phyloP scores from a whole-genome alignment of 1,140 invertebrate genomes.

The Trachymyrmex septentrionalis region DNA sequence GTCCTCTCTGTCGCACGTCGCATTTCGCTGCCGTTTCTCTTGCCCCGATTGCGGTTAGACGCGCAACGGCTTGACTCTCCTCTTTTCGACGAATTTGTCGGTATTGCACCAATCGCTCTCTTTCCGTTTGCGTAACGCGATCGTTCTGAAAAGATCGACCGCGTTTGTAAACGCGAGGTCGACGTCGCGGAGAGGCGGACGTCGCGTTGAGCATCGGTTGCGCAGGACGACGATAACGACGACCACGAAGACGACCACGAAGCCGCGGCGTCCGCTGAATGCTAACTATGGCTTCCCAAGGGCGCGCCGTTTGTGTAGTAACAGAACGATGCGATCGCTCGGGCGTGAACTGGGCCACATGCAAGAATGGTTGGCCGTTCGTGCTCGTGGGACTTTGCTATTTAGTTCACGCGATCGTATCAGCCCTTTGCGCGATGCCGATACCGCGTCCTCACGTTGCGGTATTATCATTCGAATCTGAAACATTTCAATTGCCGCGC shows the following conservation, averaged over 20 bases:
- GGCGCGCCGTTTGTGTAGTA: conserved; percentile 64
- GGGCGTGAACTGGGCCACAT: conserved; percentile 76
- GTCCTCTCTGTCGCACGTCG: background rate
- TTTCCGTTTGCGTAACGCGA: conserved; percentile 68
- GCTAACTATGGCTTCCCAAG: conserved; percentile 70
- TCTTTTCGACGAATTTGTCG: conserved; percentile 35
- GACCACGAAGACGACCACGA: conserved; percentile 47
- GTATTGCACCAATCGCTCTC: conserved; percentile 59
- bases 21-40: background rate
- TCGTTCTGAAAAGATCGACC: conserved; percentile 79
- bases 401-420: conserved; percentile 52
- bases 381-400: conserved; percentile 31
- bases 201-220: conserved; percentile 66
- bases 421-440: conserved; percentile 49
- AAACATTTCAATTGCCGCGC: conserved; percentile 27
- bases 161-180: conserved; percentile 75
- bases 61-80: background rate
- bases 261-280: conserved; percentile 65
- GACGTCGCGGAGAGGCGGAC: conserved; percentile 76
- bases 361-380: conserved; percentile 28
- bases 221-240: conserved; percentile 46
- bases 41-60: background rate
- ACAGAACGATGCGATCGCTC: conserved; percentile 61
- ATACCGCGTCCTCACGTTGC: conserved; percentile 3
- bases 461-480: conserved; percentile 33